These are phyloP conservation scores for Dromius quadrimaculatus DNA, from an alignment of 2,888 invertebrate genomes.

Conservation along the genomic window DNA sequence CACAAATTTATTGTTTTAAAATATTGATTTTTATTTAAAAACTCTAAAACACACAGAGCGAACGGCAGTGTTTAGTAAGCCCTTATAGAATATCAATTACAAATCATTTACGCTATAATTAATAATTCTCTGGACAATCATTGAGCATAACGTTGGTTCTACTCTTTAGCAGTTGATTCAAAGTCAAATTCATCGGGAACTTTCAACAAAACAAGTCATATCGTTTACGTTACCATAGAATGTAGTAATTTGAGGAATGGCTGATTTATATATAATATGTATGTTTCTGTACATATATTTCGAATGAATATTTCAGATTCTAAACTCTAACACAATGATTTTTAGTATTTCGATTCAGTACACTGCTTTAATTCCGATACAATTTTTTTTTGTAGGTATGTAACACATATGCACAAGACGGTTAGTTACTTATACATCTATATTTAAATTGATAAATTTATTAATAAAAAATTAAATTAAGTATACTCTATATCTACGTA, in stretches of 20 bases:
- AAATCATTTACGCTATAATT: conserved; percentile 35
- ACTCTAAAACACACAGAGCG: conserved; percentile 47
- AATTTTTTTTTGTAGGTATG: conserved; percentile 17
- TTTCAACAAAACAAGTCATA: conserved; percentile 7
- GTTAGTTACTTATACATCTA: conserved; percentile 48
- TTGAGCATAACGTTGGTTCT: conserved; percentile 40
- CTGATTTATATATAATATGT: conserved; percentile 13
- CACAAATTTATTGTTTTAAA: conserved; percentile 43
- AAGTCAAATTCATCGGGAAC: conserved; percentile 28
- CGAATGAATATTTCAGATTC: conserved; percentile 31
- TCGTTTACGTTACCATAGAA: conserved; percentile 5
- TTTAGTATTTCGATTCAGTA: conserved; percentile 42
- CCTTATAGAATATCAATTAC: conserved; percentile 44
- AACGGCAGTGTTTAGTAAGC: conserved; percentile 50
- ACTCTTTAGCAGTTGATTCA: conserved; percentile 23
- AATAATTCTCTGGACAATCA: conserved; percentile 43
- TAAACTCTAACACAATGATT: conserved; percentile 41
- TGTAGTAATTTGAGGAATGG: conserved; percentile 32
- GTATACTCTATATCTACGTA: conserved; percentile 37
- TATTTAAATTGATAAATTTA: conserved; percentile 48
- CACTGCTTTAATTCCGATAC: conserved; percentile 41
- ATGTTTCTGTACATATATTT: conserved; percentile 43
- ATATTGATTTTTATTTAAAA: conserved; percentile 43
- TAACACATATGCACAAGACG: conserved; percentile 48
- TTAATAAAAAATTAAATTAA: conserved; percentile 42